Base-by-base conservation (phyloP, 1,140 invertebrate species). In the Sitophilus oryzae region DNA sequence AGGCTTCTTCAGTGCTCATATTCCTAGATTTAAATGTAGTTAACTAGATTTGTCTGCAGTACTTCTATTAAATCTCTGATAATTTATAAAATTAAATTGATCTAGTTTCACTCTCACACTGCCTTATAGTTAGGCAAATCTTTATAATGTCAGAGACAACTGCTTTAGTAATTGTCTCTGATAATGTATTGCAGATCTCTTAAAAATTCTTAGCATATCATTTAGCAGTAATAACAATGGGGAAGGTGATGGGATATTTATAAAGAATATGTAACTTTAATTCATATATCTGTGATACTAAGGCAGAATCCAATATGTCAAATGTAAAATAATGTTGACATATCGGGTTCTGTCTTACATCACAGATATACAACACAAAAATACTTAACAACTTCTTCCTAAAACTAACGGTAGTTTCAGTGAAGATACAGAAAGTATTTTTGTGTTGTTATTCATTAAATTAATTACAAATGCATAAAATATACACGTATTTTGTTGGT, bases 231-330 rank as follows among this genome's bases (percentile, higher is more conserved):
- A 21, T 35, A 36, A 47, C 15, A n/a, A 47, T 41, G 35, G 59
- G 59, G 50, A 43, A 14, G 59, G 59, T 61, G 60, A 20, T 45
- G 59, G 59, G 18, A 46, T 52, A 52, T 50, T 54, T 51, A 50
- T 50, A 22, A 52, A 36, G 16, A 25, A 52, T 40, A 10, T n/a
- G 23, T 36, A 18, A 44, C 19, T 22, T 52, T 15, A 22, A 6
- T 11, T 15, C 21, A 43, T 34, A 23, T 47, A 15, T n/a, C n/a
- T n/a, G n/a, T n/a, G n/a, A n/a, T n/a, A n/a, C n/a, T n/a, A n/a
- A n/a, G n/a, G n/a, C n/a, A n/a, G n/a, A n/a, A n/a, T n/a, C n/a
- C n/a, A n/a, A n/a, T n/a, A n/a, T n/a, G n/a, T n/a, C n/a, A n/a
- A n/a, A n/a, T n/a, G n/a, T n/a, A n/a, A n/a, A n/a, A n/a, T n/a